Base-by-base conservation (phyloP, 1,140 invertebrate genomes). In the Lasioglossum albipes region DNA sequence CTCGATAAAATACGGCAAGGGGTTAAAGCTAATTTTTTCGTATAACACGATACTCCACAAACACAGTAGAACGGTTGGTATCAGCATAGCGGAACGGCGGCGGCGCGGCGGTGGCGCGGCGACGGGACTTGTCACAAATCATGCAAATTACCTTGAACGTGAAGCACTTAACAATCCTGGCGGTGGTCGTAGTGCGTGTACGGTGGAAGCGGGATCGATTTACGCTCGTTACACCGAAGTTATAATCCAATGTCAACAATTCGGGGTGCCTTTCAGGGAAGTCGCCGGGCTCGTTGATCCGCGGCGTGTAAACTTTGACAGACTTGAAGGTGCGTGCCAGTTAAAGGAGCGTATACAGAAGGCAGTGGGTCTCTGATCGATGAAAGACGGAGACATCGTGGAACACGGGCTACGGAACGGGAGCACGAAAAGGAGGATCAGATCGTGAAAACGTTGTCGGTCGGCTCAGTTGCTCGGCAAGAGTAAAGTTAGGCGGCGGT, bases 181-280 rank as follows among this genome's bases (percentile, higher is more conserved):
- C 2, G n/a, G 9, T 9, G 22, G 49, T 49, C 31, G 31, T 49
- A 52, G 22, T 7, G 64, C 31, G 10, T 22, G 31, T 59, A 61
- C 36, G 16, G 12, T 27, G 36, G 65, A 86, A 82, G 54, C 31
- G 62, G 76, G 59, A 85, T 85, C 79, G 66, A 62, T 77, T 82
- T 79, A 85, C 75, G 68, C 82, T 69, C 67, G 77, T 80, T 64
- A 69, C 62, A 10, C 20, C 31, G 20, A 83, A 83, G 79, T 87
- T 88, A 84, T 86, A 88, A 88, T 87, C 82, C 80, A 86, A 54
- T 83, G 75, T 87, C 79, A 86, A 87, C 87, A 81, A 83, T 84
- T 83, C 74, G 42, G 42, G 20, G n/a, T 66, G 66, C 69, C 74
- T 75, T 54, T 77, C 69, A 54, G 68, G 6, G 6, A 67, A 59